Conservation (phyloP, 2,113 vertebrate species). For the Rhinogobius similis region DNA sequence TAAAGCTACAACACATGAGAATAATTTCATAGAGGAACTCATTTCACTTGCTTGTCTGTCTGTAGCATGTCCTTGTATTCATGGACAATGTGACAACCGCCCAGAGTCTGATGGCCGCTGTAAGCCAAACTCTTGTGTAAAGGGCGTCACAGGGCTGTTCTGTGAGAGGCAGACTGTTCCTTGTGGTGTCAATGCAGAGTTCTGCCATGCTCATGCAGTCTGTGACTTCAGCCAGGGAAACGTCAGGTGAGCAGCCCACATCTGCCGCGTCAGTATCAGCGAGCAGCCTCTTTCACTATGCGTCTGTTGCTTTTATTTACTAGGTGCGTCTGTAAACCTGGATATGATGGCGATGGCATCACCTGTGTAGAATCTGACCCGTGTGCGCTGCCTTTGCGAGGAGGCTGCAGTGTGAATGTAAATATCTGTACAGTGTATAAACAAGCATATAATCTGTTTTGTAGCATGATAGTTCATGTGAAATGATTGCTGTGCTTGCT, state of each 20-base stretch:
- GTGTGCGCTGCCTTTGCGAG: conserved; percentile 72
- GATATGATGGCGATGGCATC: conserved; percentile 86
- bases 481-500: background rate
- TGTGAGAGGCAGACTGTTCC: conserved; percentile 77
- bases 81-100: conserved; percentile 84
- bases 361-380: conserved; percentile 82
- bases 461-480: background rate
- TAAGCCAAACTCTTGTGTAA: conserved; percentile 77
- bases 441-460: background rate
- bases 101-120: conserved; percentile 81
- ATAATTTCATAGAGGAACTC: background rate
- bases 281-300: background rate
- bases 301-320: background rate
- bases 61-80: conserved; percentile 84
- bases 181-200: conserved; percentile 74
- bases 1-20: background rate
- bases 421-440: conserved; percentile 43
- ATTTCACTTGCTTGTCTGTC: conserved; percentile 13
- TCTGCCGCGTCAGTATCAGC: background rate
- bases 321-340: conserved; percentile 89
- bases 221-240: conserved; percentile 78
- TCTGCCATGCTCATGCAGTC: conserved; percentile 85
- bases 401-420: conserved; percentile 84
- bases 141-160: conserved; percentile 75
- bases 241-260: conserved; percentile 73